Conservation (phyloP, 2,797 vertebrate genomes). For the Periophthalmus magnuspinnatus region DNA sequence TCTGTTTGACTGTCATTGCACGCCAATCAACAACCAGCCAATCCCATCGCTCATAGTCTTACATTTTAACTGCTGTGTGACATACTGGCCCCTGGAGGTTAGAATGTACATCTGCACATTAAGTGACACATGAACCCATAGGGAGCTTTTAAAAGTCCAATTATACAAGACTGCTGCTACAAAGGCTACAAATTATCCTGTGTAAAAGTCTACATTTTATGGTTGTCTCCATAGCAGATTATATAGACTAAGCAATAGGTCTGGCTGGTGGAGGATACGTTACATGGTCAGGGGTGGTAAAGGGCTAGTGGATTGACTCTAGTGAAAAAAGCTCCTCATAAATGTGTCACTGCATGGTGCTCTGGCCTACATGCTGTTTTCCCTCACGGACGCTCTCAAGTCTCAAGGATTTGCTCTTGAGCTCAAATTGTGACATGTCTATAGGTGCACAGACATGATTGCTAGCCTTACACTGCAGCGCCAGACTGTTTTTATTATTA, state of each 20-base stretch:
- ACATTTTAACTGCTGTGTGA: not conserved
- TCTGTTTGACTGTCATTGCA: not conserved
- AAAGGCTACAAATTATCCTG: conserved; percentile 6
- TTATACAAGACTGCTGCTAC: conserved; percentile 4
- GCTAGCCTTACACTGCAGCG: too few relatives aligned
- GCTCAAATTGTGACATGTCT: conserved; percentile 10
- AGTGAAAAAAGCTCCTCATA: conserved; percentile 43
- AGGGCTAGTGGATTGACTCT: conserved; percentile 48
- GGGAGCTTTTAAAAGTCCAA: conserved; percentile 6
- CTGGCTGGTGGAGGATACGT: conserved; percentile 20
- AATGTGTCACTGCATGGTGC: conserved; percentile 46
- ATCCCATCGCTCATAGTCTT: not conserved
- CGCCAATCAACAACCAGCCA: not conserved
- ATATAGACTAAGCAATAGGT: conserved; percentile 43
- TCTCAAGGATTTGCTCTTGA: conserved; percentile 17
- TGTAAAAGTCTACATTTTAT: conserved; percentile 27
- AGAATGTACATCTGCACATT: conserved; percentile 2
- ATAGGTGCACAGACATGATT: not conserved
- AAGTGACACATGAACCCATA: conserved; percentile 1
- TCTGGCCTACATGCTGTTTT: conserved; percentile 41
- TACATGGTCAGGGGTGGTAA: conserved; percentile 46
- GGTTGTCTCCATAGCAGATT: conserved; percentile 21
- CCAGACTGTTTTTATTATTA: too few relatives aligned
- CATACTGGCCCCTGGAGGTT: conserved; percentile 5
- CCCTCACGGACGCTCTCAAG: conserved; percentile 18